These are phyloP conservation scores for Camptogramma bilineatum DNA, from an alignment of 2,888 invertebrate genomes.

Conservation along the genomic window DNA sequence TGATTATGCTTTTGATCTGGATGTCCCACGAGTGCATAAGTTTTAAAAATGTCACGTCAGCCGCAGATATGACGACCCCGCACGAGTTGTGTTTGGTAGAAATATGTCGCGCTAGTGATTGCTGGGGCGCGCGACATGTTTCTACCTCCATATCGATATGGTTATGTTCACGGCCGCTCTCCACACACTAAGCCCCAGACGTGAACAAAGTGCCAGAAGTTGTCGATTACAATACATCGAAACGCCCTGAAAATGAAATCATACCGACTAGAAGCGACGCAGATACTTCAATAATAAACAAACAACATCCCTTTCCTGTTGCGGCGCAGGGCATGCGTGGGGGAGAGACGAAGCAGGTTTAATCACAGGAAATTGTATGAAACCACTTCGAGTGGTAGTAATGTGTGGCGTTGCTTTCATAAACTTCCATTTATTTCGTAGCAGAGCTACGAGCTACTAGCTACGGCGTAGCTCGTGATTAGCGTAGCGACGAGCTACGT, in stretches of 20 bases:
- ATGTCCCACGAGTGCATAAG: no score
- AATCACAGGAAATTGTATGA: slow-evolving; percentile 20
- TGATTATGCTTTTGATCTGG: no score
- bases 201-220: no score
- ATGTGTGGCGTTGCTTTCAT: slow-evolving; percentile 12
- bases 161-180: no score
- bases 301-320: slow-evolving; percentile 7
- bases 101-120: no score
- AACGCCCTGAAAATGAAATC: slow-evolving; percentile 1
- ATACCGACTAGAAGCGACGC: background rate
- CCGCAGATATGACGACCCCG: no score
- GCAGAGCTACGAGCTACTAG: background rate
- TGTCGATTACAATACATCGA: background rate
- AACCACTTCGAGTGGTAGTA: slow-evolving; percentile 9
- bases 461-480: slow-evolving; percentile 18
- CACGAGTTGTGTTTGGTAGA: no score
- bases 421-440: slow-evolving; percentile 1
- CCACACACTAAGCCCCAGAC: background rate
- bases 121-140: no score
- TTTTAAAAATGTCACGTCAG: no score
- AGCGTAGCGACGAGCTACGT: slow-evolving; percentile 10
- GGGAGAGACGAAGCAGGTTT: background rate
- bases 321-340: background rate
- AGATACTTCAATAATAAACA: slow-evolving; percentile 11
- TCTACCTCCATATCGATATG: no score